Evolutionary conservation across 1,140 invertebrate species (phyloP).

Genomic region (Psix sp.): DNA sequence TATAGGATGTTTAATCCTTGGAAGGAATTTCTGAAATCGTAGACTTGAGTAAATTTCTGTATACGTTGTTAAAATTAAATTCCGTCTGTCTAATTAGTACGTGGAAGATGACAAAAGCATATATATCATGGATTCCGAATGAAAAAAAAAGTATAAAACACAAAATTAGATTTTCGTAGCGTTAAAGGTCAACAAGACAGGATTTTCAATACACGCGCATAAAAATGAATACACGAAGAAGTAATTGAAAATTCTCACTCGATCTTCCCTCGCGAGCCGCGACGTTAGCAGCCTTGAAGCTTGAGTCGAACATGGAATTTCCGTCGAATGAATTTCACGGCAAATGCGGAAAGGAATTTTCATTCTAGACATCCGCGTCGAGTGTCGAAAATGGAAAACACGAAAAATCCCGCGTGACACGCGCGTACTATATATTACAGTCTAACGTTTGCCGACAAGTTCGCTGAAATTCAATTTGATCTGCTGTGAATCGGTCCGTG

Average conservation of each 20-base stretch:
- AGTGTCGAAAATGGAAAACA: slow-evolving; percentile 56
- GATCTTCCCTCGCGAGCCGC: slow-evolving; percentile 35
- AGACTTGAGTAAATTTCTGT: too few species aligned
- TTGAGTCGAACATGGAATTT: slow-evolving; percentile 46
- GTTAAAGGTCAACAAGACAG: slow-evolving; percentile 2
- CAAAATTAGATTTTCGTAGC: not conserved
- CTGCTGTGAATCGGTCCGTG: slow-evolving; percentile 55
- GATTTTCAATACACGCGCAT: slow-evolving; percentile 7
- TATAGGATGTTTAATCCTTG: too few species aligned
- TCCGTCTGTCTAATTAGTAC: too few species aligned
- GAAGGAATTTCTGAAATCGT: too few species aligned
- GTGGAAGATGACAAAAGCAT: too few species aligned
- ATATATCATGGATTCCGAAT: too few species aligned
- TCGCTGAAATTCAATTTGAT: slow-evolving; percentile 55
- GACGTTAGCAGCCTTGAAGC: slow-evolving; percentile 1
- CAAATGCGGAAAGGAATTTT: slow-evolving; percentile 57
- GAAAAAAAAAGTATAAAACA: too few species aligned
- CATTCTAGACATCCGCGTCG: slow-evolving; percentile 57
- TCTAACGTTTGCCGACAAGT: slow-evolving; percentile 54
- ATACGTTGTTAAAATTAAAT: too few species aligned
- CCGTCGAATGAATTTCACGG: slow-evolving; percentile 55
- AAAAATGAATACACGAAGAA: slow-evolving; percentile 40
- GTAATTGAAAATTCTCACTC: slow-evolving; percentile 53
- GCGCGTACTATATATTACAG: slow-evolving; percentile 49
- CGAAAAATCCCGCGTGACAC: slow-evolving; percentile 54